These are phyloP conservation scores for Irena cyanogastra DNA, from an alignment of 2,113 vertebrate genomes.

Conservation along the genomic window DNA sequence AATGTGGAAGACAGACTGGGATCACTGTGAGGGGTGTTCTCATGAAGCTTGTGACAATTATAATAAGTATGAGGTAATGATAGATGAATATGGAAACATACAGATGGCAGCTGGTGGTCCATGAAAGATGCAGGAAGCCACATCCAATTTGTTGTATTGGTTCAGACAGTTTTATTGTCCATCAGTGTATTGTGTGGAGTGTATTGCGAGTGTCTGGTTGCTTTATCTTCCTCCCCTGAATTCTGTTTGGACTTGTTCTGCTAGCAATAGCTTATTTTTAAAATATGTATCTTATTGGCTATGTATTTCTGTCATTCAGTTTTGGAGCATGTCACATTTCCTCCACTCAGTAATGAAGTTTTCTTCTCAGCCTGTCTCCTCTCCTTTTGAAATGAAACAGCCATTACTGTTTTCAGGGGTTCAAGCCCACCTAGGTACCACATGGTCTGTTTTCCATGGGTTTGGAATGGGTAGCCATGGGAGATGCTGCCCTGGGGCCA, in stretches of 20 bases:
- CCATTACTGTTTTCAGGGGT: not conserved
- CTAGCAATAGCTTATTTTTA: not conserved
- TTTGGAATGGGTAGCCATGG: not conserved
- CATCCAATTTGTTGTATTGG: not conserved
- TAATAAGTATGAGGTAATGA: not conserved
- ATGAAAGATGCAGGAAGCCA: not conserved
- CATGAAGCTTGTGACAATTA: not conserved
- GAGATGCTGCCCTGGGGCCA: not conserved
- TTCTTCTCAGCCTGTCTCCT: not conserved
- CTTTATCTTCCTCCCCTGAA: not conserved
- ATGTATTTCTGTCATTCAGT: not conserved
- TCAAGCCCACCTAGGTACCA: not conserved
- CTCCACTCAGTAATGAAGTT: not conserved
- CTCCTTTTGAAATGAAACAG: not conserved
- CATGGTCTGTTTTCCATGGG: not conserved
- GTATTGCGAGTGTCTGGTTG: rapidly evolving
- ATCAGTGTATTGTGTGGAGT: not conserved
- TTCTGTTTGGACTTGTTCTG: not conserved
- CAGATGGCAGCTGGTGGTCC: constrained; percentile 1
- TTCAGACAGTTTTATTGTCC: not conserved
- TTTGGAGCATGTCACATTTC: not conserved
- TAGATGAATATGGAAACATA: not conserved
- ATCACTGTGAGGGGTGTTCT: not conserved
- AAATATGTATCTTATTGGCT: not conserved
- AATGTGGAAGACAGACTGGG: not conserved